These are phyloP conservation scores for Boloria selene DNA, from an alignment of 2,888 invertebrate species.

Conservation along the genomic window DNA sequence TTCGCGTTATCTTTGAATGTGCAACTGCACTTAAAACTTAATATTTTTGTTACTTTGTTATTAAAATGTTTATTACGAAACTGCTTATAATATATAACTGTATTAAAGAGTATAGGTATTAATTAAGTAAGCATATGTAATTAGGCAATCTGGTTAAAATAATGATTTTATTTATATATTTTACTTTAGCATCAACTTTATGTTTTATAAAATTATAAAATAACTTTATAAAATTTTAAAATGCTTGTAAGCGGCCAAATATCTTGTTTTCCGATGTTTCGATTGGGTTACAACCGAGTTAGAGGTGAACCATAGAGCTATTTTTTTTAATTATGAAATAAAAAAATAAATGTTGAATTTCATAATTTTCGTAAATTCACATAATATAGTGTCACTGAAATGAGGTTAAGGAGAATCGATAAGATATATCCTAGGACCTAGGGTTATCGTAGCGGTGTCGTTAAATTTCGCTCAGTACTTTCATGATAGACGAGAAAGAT, in stretches of 20 bases:
- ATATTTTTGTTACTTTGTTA: conserved; percentile 9
- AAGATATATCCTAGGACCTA: conserved; percentile 5
- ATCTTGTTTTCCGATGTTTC: too few relatives aligned
- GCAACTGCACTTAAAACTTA: conserved; percentile 11
- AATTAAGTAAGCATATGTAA: too few relatives aligned
- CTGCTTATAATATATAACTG: neutral
- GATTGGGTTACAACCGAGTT: too few relatives aligned
- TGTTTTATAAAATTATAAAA: too few relatives aligned
- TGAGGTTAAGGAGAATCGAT: conserved; percentile 11
- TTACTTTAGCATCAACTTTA: too few relatives aligned
- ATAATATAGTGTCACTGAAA: conserved; percentile 8
- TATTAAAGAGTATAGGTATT: too few relatives aligned
- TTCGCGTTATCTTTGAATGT: conserved; percentile 16
- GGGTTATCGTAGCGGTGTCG: conserved; percentile 27
- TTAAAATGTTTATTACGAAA: conserved; percentile 15
- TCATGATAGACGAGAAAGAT: conserved; percentile 10
- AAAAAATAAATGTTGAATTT: neutral
- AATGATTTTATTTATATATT: too few relatives aligned
- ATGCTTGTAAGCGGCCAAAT: too few relatives aligned
- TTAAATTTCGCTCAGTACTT: conserved; percentile 23
- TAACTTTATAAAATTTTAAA: too few relatives aligned
- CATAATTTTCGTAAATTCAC: neutral
- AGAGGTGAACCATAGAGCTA: too few relatives aligned
- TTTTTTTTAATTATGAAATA: too few relatives aligned
- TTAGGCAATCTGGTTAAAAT: too few relatives aligned